Percentiles rank a stretch among this genome's conserved stretches.
Evolutionary conservation across 1,140 invertebrate genomes (phyloP).

Genomic region (Batillaria attramentaria): DNA sequence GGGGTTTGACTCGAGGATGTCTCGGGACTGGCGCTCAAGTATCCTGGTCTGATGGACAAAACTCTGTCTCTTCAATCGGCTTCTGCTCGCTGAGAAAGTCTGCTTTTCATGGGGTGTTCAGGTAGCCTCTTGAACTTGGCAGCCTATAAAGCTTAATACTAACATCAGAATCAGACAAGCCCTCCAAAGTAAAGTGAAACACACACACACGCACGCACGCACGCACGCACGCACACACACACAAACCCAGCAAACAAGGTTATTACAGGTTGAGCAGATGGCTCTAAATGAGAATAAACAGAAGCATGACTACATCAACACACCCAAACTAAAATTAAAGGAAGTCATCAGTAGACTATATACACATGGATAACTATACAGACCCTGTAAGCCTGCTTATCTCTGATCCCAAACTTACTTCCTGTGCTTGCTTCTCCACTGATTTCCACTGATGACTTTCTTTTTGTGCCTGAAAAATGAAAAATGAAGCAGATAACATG

Average conservation of each 20-base stretch:
- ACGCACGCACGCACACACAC: background rate
- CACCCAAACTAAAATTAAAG: background rate
- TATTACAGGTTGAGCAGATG: background rate
- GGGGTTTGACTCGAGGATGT: no score
- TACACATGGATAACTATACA: background rate
- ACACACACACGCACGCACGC: background rate
- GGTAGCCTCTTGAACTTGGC: no score
- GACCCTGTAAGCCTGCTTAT: background rate
- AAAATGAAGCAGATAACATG: no score
- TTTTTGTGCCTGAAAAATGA: slow-evolving; percentile 58
- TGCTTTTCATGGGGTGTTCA: no score
- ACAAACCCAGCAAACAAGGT: background rate
- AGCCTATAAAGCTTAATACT: no score
- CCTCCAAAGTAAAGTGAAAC: no score
- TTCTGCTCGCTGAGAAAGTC: no score
- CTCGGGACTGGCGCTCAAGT: no score
- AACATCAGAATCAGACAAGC: no score
- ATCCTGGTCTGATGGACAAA: no score
- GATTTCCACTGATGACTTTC: slow-evolving; percentile 63
- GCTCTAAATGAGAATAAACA: background rate
- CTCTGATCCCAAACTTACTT: slow-evolving; percentile 55
- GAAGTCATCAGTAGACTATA: background rate
- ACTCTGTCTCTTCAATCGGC: no score
- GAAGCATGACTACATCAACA: background rate
- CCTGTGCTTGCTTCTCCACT: slow-evolving; percentile 65